phyloP scores from a whole-genome alignment of 1,140 invertebrate species.

The Trissolcus basalis region DNA sequence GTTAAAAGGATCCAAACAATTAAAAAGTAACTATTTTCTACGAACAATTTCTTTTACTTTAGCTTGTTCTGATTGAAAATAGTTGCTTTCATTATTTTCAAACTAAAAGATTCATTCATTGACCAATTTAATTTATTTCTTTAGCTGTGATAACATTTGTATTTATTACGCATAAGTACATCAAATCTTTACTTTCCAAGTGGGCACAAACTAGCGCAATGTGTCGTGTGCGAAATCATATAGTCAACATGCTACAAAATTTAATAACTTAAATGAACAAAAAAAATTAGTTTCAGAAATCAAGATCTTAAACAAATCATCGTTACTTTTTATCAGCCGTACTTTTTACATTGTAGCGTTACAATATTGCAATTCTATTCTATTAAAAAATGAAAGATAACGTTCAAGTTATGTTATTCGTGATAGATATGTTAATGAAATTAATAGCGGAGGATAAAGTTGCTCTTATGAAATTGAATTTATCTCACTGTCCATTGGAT shows the following conservation, averaged over 20 bases:
- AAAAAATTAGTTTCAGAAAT: too few relatives aligned
- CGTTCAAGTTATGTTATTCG: conserved; percentile 28
- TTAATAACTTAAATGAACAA: background rate
- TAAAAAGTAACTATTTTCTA: too few relatives aligned
- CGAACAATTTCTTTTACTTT: too few relatives aligned
- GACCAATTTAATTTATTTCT: too few relatives aligned
- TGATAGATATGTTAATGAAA: conserved; percentile 28
- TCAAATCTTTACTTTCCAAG: conserved; percentile 72
- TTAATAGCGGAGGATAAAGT: conserved; percentile 21
- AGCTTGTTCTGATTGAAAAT: background rate
- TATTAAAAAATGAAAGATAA: too few relatives aligned
- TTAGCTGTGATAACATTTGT: too few relatives aligned
- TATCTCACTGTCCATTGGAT: conserved; percentile 1
- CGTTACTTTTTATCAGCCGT: too few relatives aligned
- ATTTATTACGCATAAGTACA: conserved; percentile 21
- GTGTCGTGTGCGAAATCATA: conserved; percentile 60
- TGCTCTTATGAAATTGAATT: background rate
- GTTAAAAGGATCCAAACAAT: too few relatives aligned
- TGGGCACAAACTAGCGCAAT: conserved; percentile 68
- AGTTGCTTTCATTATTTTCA: conserved; percentile 4
- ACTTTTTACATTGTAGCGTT: too few relatives aligned
- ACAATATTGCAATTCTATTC: too few relatives aligned
- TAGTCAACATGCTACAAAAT: conserved; percentile 34
- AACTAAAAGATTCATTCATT: too few relatives aligned
- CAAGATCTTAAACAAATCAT: too few relatives aligned